These are phyloP conservation scores for Sialis lutaria DNA, from an alignment of 2,888 invertebrate species.

Conservation along the genomic window DNA sequence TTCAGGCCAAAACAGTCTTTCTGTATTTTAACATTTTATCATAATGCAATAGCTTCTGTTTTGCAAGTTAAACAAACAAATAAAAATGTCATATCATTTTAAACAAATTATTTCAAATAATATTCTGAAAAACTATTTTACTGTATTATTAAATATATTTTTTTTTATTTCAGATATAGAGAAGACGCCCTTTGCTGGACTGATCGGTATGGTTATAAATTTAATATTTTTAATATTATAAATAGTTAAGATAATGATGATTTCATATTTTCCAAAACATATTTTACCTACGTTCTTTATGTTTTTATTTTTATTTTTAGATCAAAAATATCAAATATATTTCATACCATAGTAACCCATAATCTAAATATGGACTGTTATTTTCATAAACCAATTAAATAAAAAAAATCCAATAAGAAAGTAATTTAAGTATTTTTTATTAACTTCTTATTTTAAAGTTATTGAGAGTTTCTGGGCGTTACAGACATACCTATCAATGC, in stretches of 20 bases:
- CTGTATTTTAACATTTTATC: not conserved
- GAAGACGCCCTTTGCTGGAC: slow-evolving; percentile 81
- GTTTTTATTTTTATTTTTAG: too few species aligned
- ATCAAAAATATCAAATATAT: too few species aligned
- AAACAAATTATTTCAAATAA: too few species aligned
- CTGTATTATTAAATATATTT: too few species aligned
- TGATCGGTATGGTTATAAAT: slow-evolving; percentile 48
- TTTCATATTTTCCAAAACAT: too few species aligned
- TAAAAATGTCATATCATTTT: too few species aligned
- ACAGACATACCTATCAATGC: not conserved
- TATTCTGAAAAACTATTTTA: not conserved
- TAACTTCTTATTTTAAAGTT: not conserved
- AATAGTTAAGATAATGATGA: too few species aligned
- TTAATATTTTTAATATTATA: too few species aligned
- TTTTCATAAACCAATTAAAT: not conserved
- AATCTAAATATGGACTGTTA: too few species aligned
- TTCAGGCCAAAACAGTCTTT: not conserved
- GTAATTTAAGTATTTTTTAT: not conserved
- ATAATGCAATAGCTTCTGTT: not conserved
- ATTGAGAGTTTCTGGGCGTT: not conserved
- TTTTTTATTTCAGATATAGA: slow-evolving; percentile 56
- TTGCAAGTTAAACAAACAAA: not conserved
- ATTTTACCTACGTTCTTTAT: too few species aligned
- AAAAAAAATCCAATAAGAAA: not conserved
- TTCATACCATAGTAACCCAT: too few species aligned